Evolutionary conservation across 2,797 vertebrate species (phyloP).

Genomic region (Pantherophis alleghaniensis): DNA sequence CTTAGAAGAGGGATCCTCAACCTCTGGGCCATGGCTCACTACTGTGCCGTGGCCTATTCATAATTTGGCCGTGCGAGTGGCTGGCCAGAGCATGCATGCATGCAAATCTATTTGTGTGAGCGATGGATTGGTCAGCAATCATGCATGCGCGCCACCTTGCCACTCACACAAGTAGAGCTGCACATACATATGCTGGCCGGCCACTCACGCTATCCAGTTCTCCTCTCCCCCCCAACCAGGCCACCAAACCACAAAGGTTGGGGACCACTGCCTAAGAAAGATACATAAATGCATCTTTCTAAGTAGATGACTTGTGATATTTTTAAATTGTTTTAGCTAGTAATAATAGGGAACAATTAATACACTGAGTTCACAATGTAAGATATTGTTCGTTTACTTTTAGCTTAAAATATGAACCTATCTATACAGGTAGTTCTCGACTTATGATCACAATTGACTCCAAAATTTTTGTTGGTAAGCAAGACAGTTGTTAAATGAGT

Average conservation of each 20-base stretch:
- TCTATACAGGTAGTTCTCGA: background rate
- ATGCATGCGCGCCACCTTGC: background rate
- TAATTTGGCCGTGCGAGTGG: background rate
- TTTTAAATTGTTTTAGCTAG: background rate
- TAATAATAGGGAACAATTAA: background rate
- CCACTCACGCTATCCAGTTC: background rate
- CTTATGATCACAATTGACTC: background rate
- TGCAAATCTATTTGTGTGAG: background rate
- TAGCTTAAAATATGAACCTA: background rate
- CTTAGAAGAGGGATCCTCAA: background rate
- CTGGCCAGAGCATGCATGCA: background rate
- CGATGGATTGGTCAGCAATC: background rate
- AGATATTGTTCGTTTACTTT: background rate
- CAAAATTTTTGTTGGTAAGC: background rate
- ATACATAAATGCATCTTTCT: background rate
- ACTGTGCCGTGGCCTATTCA: background rate
- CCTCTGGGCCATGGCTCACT: background rate
- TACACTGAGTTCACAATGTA: background rate
- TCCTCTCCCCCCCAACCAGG: background rate
- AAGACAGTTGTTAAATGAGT: background rate
- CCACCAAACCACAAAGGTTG: background rate
- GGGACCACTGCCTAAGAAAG: background rate
- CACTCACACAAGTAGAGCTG: background rate
- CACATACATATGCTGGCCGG: background rate
- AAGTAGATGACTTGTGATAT: background rate